Evolutionary conservation across 2,113 vertebrate genomes (phyloP), one percentile per base, ranked within the genome.

Genomic region (Dunckerocampus dactyliophorus): DNA sequence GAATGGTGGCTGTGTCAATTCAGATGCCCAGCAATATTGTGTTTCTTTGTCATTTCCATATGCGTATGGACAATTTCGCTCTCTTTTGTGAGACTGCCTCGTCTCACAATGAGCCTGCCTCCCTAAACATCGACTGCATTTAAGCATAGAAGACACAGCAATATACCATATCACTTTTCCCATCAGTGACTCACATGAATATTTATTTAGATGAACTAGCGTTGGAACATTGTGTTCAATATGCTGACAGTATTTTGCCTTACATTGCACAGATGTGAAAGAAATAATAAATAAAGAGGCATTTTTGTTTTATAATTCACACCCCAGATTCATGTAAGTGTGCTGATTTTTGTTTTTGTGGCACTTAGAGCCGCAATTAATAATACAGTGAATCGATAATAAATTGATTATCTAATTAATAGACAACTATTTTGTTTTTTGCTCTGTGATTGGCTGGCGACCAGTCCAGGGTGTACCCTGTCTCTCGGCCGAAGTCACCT

Each of bases 1-100:
- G 72, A 82, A 78, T 73, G 56, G 69, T 31, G 54, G 37, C 58
- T 69, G 75, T 72, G 69, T 76, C 63, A 56, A 66, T 55, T 62
- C 62, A 69, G 69, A 79, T 77, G 74, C 52, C 60, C 60, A 65
- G 62, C 47, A 55, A 45, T 74, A 50, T 60, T 50, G 71, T 74
- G 68, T 72, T 62, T 74, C 60, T 75, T 77, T 70, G 52, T 51
- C 24, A 2, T 65, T 60, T 61, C 60, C 60, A 59, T 76, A 47
- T 55, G n/a, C 67, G 43, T 46, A n/a, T 19, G 47, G 16, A 50
- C 15, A 21, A 59, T 61, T 24, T 66, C 22, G 42, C 50, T 15
- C 50, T 46, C 3, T 14, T 3, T 2, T 51, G 11, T 51, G 43
- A 37, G 16, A 39, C 47, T 37, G 31, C 31, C 43, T 34, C 8